phyloP scores from a whole-genome alignment of 2,888 invertebrate species.

The Callimorpha dominula region DNA sequence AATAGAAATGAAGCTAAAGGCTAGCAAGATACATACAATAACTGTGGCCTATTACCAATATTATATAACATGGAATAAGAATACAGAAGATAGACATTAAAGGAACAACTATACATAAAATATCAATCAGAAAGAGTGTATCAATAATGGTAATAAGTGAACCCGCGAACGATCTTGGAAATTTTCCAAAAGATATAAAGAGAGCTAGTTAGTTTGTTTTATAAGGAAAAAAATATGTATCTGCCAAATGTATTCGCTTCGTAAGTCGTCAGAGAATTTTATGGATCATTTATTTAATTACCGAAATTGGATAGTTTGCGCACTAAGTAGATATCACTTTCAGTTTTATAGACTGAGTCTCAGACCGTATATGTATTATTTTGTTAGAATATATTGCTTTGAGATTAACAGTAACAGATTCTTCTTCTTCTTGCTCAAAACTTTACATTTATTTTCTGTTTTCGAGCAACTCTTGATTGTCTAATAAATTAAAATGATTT shows the following conservation, averaged over 20 bases:
- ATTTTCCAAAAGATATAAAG: slow-evolving; percentile 61
- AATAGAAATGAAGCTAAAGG: not conserved
- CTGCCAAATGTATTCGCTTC: slow-evolving; percentile 60
- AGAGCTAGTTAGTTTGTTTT: slow-evolving; percentile 61
- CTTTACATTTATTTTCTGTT: not conserved
- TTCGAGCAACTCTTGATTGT: not conserved
- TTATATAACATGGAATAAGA: not conserved
- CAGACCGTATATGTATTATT: no score
- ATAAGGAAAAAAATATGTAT: slow-evolving; percentile 55
- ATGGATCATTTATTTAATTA: slow-evolving; percentile 28
- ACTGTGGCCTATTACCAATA: not conserved
- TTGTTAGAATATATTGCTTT: not conserved
- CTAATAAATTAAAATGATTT: not conserved
- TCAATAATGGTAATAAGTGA: slow-evolving; percentile 54
- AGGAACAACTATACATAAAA: slow-evolving; percentile 26
- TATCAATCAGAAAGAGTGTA: slow-evolving; percentile 68
- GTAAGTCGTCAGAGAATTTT: slow-evolving; percentile 27
- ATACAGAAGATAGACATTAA: not conserved
- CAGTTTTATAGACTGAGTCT: not conserved
- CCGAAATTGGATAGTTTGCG: not conserved
- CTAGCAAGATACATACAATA: not conserved
- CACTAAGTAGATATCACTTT: not conserved
- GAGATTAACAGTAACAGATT: not conserved
- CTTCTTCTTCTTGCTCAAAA: not conserved
- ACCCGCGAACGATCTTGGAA: slow-evolving; percentile 66